phyloP scores from a whole-genome alignment of 2,113 vertebrate species.

The Silurus asotus region DNA sequence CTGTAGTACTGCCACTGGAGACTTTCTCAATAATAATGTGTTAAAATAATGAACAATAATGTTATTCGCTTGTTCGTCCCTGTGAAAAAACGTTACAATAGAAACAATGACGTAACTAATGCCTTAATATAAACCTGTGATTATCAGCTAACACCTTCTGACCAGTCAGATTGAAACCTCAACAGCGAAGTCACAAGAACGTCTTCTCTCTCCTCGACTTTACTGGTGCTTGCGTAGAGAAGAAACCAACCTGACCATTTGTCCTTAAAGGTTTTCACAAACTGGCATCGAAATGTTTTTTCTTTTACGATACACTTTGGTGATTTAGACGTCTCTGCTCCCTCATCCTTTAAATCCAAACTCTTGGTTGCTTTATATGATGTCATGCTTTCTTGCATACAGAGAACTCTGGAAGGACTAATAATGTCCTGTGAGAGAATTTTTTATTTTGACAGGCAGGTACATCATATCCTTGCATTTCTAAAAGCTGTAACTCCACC shows the following conservation, averaged over 20 bases:
- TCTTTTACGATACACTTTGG: conserved; percentile 20
- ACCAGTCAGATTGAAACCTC: neutral
- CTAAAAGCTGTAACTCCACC: neutral
- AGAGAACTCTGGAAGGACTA: conserved; percentile 21
- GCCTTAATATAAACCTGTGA: neutral
- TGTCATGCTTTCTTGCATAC: neutral
- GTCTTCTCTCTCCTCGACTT: neutral
- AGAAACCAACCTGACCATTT: conserved; percentile 46
- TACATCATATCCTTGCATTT: neutral
- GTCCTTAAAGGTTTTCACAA: neutral
- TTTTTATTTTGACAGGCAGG: conserved; percentile 33
- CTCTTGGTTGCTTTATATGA: neutral
- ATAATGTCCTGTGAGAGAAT: conserved; percentile 40
- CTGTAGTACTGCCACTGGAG: neutral
- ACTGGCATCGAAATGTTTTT: neutral
- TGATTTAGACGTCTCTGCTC: neutral
- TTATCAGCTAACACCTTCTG: neutral
- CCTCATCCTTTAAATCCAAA: neutral
- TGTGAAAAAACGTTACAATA: neutral
- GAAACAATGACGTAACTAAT: neutral
- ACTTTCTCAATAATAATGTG: neutral
- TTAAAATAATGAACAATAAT: too few species aligned
- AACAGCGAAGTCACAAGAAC: neutral
- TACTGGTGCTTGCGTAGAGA: conserved; percentile 8
- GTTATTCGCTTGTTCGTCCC: neutral